Evolutionary conservation across 1,140 invertebrate genomes (phyloP).

Genomic region (Penaeus vannamei): DNA sequence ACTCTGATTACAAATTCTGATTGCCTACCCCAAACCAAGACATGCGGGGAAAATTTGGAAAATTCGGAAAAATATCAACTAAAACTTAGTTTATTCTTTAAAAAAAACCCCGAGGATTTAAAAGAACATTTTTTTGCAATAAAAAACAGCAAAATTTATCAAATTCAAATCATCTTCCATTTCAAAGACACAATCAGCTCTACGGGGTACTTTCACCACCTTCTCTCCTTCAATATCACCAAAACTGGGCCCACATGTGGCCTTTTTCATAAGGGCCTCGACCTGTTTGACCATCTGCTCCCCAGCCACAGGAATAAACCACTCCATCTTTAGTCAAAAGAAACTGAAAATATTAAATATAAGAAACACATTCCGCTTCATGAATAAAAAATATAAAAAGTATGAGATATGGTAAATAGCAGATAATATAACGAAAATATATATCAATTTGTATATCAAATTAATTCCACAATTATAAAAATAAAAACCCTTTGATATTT

Average conservation of each 20-base stretch:
- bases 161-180: conserved; percentile 74
- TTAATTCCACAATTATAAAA: neutral
- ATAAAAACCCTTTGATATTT: neutral
- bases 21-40: too few species aligned
- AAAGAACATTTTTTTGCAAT: neutral
- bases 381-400: neutral
- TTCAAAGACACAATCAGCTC: conserved; percentile 90
- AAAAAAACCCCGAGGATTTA: neutral
- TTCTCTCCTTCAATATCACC: conserved; percentile 89
- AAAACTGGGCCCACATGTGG: conserved; percentile 71
- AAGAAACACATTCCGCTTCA: neutral
- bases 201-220: conserved; percentile 85
- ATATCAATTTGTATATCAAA: neutral
- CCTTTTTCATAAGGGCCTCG: conserved; percentile 79
- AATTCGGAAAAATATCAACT: too few species aligned
- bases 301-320: conserved; percentile 93
- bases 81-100: too few species aligned
- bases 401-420: conserved; percentile 30
- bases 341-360: conserved; percentile 73
- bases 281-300: conserved; percentile 95
- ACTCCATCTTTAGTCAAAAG: conserved; percentile 85
- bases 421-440: neutral
- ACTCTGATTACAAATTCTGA: too few species aligned
- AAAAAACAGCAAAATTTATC: neutral
- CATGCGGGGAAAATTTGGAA: too few species aligned